Conservation (phyloP, 2,113 vertebrate species). For the Callipepla californica region DNA sequence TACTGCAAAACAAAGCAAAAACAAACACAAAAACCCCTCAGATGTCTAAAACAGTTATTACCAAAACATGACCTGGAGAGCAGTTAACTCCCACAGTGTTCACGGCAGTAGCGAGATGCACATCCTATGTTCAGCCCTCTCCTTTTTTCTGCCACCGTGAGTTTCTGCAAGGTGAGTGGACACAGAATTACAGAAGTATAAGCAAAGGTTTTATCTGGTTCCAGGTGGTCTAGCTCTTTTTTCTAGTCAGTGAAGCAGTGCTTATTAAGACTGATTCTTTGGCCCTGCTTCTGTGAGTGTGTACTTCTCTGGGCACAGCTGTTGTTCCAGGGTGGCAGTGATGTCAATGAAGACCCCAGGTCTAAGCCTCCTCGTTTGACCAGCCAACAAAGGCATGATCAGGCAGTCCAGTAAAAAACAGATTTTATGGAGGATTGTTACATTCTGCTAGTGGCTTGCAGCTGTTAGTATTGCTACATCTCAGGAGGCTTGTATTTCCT, state of each 20-base stretch:
- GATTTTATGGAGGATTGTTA: not conserved
- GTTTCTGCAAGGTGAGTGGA: not conserved
- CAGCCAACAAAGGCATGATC: not conserved
- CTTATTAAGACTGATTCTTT: not conserved
- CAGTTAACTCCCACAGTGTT: not conserved
- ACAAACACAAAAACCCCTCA: not conserved
- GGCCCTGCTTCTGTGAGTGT: not conserved
- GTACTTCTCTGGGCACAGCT: not conserved
- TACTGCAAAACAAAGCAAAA: not conserved
- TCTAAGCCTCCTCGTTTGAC: not conserved
- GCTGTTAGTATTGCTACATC: not conserved
- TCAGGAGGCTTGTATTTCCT: not conserved
- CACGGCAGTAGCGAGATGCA: not conserved
- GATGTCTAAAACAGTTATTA: not conserved
- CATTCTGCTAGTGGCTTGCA: not conserved
- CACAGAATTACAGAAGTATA: not conserved
- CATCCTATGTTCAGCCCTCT: not conserved
- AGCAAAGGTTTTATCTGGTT: not conserved
- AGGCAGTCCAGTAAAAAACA: not conserved
- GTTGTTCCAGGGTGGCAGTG: fast-evolving
- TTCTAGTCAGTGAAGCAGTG: not conserved
- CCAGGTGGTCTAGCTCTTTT: not conserved
- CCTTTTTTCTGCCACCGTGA: not conserved
- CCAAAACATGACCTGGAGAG: not conserved
- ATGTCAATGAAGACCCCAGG: too few relatives aligned